These are phyloP conservation scores for Helicolenus hilgendorfi DNA, from an alignment of 2,797 vertebrate species.

Conservation along the genomic window DNA sequence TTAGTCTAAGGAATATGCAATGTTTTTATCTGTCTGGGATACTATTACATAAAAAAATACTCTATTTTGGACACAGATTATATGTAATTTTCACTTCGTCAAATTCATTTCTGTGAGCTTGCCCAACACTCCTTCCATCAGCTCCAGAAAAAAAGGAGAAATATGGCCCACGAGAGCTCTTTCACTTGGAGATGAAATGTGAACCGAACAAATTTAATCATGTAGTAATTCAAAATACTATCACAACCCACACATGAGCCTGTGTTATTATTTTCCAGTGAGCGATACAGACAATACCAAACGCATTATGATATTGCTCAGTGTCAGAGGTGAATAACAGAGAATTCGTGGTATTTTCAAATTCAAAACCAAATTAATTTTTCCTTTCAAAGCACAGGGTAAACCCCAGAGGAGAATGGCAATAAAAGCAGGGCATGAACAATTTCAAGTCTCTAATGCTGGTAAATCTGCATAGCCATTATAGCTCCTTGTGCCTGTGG, in stretches of 20 bases:
- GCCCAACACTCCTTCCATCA: background rate
- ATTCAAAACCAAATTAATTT: constrained; percentile 76
- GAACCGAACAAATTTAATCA: constrained; percentile 58
- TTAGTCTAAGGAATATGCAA: background rate
- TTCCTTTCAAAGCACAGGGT: constrained; percentile 34
- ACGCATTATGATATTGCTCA: constrained; percentile 62
- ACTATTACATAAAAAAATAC: background rate
- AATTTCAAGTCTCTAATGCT: constrained; percentile 8
- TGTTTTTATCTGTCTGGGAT: background rate
- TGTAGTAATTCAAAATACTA: constrained; percentile 65
- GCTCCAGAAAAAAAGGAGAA: constrained; percentile 26
- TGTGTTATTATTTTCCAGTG: constrained; percentile 65
- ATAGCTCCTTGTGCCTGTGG: background rate
- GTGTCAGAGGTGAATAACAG: constrained; percentile 66
- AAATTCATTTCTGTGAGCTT: constrained; percentile 15
- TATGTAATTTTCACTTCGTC: constrained; percentile 8
- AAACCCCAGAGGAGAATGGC: constrained; percentile 42
- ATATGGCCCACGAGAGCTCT: constrained; percentile 29
- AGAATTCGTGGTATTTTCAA: constrained; percentile 57
- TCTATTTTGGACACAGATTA: constrained; percentile 1
- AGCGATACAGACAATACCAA: constrained; percentile 44
- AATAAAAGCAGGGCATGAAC: constrained; percentile 18
- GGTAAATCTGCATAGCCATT: constrained; percentile 23
- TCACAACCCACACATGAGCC: constrained; percentile 54
- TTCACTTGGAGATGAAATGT: constrained; percentile 55